These are phyloP conservation scores for Danio kyathit DNA, from an alignment of 2,797 vertebrate species.

Conservation along the genomic window DNA sequence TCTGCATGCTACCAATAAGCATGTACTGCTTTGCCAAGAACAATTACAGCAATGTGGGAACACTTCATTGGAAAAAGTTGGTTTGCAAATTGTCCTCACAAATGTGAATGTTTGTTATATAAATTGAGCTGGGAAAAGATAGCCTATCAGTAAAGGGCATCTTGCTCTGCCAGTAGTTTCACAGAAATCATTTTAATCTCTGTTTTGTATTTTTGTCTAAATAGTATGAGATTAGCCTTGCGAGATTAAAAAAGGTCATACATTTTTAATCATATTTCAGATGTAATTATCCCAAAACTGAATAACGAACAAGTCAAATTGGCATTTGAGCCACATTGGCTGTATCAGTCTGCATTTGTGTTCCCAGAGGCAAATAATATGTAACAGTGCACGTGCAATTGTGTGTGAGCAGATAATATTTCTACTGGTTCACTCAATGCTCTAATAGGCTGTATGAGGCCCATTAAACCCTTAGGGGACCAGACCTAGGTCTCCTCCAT, in stretches of 20 bases:
- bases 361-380: conserved; percentile 38
- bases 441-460: conserved; percentile 67
- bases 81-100: conserved; percentile 1
- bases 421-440: conserved; percentile 58
- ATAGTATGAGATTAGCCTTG: neutral
- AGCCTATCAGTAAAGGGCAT: neutral
- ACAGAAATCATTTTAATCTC: neutral
- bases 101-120: neutral
- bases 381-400: conserved; percentile 63
- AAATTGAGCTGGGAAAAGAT: neutral
- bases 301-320: neutral
- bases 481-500: conserved; percentile 65
- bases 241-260: neutral
- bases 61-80: conserved; percentile 4
- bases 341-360: conserved; percentile 48
- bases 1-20: neutral
- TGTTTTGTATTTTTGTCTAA: neutral
- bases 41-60: conserved; percentile 16
- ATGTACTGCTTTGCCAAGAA: neutral
- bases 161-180: neutral
- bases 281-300: neutral
- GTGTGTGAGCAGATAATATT: conserved; percentile 34
- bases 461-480: conserved; percentile 68
- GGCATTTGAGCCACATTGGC: conserved; percentile 5
- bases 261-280: neutral